Percentiles rank a stretch among this genome's conserved stretches.
Conservation (phyloP, 2,888 invertebrate genomes). For the Cantharis rustica region DNA sequence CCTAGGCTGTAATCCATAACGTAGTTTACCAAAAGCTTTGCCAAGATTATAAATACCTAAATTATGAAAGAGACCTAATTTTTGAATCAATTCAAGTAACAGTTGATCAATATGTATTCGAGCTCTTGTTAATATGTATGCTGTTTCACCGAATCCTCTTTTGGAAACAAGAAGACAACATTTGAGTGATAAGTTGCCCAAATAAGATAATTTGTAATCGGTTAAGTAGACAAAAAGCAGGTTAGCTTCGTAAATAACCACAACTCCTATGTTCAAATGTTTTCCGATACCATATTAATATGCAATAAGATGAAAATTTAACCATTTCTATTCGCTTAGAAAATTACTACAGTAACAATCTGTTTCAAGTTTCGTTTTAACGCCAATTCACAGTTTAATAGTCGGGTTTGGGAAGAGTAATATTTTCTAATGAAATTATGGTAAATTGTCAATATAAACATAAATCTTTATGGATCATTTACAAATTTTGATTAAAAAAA, state of each 20-base stretch:
- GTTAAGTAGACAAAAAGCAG: neutral
- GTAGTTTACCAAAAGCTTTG: neutral
- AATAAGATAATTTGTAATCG: neutral
- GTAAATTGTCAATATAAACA: too few relatives aligned
- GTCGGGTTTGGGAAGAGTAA: neutral
- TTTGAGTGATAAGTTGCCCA: neutral
- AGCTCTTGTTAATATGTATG: neutral
- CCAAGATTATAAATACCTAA: neutral
- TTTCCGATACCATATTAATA: neutral
- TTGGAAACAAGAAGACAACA: neutral
- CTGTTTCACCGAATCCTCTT: neutral
- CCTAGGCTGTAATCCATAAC: neutral
- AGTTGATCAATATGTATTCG: neutral
- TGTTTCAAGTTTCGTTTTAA: too few relatives aligned
- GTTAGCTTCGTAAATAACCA: neutral
- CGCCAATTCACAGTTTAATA: neutral
- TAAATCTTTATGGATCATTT: too few relatives aligned
- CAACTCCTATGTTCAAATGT: neutral
- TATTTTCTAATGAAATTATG: too few relatives aligned
- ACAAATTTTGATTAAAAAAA: too few relatives aligned
- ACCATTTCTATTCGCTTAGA: neutral
- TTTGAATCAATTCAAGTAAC: neutral
- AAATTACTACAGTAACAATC: neutral
- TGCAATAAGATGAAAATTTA: neutral
- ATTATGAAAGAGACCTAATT: neutral